A percentile compares a stretch with the other conserved stretches of the same genome.
phyloP scores from a whole-genome alignment of 1,140 invertebrate species.

The Drosophila pseudoobscura region DNA sequence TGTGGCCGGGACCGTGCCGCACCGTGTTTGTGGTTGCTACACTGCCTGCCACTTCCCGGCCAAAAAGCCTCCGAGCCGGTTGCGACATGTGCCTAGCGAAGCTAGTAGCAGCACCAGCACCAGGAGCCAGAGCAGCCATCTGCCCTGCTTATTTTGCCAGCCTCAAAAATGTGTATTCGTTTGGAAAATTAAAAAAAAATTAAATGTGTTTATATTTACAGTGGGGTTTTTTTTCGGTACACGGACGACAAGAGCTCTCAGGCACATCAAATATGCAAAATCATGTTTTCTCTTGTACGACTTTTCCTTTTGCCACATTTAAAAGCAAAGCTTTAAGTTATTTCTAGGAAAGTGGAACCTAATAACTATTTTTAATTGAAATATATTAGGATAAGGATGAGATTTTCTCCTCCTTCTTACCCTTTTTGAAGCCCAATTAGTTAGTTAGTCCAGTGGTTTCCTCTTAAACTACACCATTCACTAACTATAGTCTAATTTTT shows the following conservation, averaged over 20 bases:
- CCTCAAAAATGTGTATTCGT: constrained; percentile 63
- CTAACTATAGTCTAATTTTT: neutral
- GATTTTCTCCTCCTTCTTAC: constrained; percentile 30
- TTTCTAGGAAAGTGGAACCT: too few relatives aligned
- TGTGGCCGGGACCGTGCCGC: constrained; percentile 4
- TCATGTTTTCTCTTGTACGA: neutral
- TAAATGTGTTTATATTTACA: constrained; percentile 68
- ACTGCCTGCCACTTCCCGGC: constrained; percentile 3
- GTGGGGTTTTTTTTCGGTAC: neutral
- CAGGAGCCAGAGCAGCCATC: constrained; percentile 3
- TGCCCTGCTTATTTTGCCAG: constrained; percentile 21
- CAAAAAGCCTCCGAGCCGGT: constrained; percentile 25
- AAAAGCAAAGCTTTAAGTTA: neutral
- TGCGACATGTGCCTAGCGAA: constrained; percentile 33
- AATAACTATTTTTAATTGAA: too few relatives aligned
- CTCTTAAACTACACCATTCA: constrained; percentile 6
- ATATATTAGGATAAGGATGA: too few relatives aligned
- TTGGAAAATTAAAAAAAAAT: constrained; percentile 79
- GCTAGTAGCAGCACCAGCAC: neutral
- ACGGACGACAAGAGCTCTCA: constrained; percentile 5
- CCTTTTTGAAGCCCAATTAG: constrained; percentile 54
- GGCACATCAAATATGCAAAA: constrained; percentile 36
- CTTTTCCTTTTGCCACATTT: neutral
- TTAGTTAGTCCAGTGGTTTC: constrained; percentile 28
- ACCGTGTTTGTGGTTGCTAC: constrained; percentile 46